Base-by-base conservation (phyloP, 2,113 vertebrate genomes). In the Sander vitreus region DNA sequence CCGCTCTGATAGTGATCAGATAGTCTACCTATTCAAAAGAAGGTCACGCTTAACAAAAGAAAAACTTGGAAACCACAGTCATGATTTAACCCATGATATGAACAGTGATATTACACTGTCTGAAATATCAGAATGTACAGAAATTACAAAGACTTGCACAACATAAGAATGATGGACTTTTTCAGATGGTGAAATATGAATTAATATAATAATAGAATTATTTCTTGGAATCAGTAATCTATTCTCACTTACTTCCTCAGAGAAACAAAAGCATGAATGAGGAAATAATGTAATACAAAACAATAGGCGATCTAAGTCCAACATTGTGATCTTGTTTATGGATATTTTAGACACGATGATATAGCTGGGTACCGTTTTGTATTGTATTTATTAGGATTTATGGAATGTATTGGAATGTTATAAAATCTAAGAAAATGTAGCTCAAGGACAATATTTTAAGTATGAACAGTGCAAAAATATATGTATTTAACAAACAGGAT, bases 111-210 rank as follows among this genome's bases (percentile, higher is more conserved):
- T 19, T 16, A 11, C 2, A 18, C 5, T 47, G 1, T 33, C 12
- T 76, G 8, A 69, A 71, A 62, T 50, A 27, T 14, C 25, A 68
- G 8, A 25, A 25, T 23, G 1, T 27, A 79, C 54, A 76, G n/a
- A 62, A 11, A 23, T 23, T 62, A 3, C 30, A 76, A 43, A 63
- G 2, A 33, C 12, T 39, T 75, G 23, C 15, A 54, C 15, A 74
- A 74, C 15, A 19, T 18, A 39, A 60, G 6, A 1, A 66, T 23
- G 3, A 25, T 54, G 75, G 75, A 81, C 21, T 68, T 84, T 87
- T 78, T 63, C 23, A 63, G 30, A 63, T 78, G 65, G 10, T 84
- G 81, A 84, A 83, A 85, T 45, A 59, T 36, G 10, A 60, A 8
- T 71, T 45, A 2, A n/a, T n/a, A n/a, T n/a, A n/a, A n/a, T n/a